Conservation (phyloP, 1,140 invertebrate species). For the Sycobia sp. region DNA sequence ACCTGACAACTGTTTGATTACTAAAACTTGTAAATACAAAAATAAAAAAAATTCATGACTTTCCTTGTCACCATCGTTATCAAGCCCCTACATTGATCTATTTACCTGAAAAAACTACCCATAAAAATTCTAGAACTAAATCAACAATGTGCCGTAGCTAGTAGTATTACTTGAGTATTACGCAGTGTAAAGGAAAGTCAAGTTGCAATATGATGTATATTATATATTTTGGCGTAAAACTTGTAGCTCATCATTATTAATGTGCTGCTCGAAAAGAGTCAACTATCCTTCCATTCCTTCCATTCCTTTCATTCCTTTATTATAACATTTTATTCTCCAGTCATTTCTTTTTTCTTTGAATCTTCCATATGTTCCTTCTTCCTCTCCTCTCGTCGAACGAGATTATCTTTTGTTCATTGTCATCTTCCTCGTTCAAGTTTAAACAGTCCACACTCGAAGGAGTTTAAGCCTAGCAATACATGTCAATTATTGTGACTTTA, state of each 20-base stretch:
- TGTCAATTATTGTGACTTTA: background rate
- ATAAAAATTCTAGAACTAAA: slow-evolving; percentile 12
- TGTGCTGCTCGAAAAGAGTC: slow-evolving; percentile 12
- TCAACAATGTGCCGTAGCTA: slow-evolving; percentile 12
- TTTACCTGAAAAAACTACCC: background rate
- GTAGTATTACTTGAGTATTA: slow-evolving; percentile 29
- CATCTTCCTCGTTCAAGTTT: background rate
- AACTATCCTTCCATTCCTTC: slow-evolving; percentile 28
- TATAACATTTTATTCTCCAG: slow-evolving; percentile 17
- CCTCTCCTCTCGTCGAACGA: slow-evolving; percentile 8
- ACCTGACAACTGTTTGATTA: background rate
- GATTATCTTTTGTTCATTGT: slow-evolving; percentile 10
- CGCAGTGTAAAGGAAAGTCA: slow-evolving; percentile 22
- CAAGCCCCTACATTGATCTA: slow-evolving; percentile 9
- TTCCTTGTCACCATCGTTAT: slow-evolving; percentile 19
- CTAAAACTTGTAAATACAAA: slow-evolving; percentile 28
- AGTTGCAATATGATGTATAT: slow-evolving; percentile 33
- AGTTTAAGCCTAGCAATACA: slow-evolving; percentile 8
- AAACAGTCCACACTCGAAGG: background rate
- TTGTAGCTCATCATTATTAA: slow-evolving; percentile 4
- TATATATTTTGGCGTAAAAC: slow-evolving; percentile 27
- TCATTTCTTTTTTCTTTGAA: slow-evolving; percentile 4
- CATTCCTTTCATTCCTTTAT: slow-evolving; percentile 31
- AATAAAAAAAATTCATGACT: slow-evolving; percentile 23
- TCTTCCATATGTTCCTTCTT: slow-evolving; percentile 2